Evolutionary conservation across 2,797 vertebrate species (phyloP).

Genomic region (Lepilemur septentrionalis): DNA sequence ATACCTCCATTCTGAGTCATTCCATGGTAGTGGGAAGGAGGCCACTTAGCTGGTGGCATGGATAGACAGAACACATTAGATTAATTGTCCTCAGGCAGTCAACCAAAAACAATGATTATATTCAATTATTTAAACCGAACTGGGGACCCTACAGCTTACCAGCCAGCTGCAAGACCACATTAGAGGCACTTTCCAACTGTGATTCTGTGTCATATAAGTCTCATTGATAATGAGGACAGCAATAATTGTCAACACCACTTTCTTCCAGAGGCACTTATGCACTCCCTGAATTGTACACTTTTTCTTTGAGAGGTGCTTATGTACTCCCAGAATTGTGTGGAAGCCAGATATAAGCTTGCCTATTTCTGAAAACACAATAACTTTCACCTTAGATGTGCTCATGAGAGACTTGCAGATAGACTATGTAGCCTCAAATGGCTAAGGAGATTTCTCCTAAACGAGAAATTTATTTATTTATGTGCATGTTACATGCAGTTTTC

Average conservation of each 20-base stretch:
- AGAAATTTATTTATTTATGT: not conserved
- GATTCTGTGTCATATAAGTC: not conserved
- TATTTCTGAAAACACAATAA: not conserved
- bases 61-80: not conserved
- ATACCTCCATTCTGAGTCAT: not conserved
- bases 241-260: not conserved
- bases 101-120: not conserved
- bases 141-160: not conserved
- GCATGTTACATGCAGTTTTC: not conserved
- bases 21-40: not conserved
- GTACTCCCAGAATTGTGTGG: not conserved
- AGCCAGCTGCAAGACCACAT: not conserved
- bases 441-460: constrained; percentile 12
- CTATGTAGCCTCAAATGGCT: constrained; percentile 16
- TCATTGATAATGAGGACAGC: not conserved
- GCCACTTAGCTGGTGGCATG: not conserved
- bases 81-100: not conserved
- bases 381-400: not conserved
- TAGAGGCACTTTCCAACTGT: not conserved
- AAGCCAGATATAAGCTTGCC: not conserved
- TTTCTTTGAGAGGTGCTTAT: not conserved
- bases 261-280: not conserved
- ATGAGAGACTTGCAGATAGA: not conserved
- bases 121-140: not conserved
- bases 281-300: not conserved